These are phyloP conservation scores for Ahaetulla prasina DNA, from an alignment of 2,113 vertebrate species.

Conservation along the genomic window DNA sequence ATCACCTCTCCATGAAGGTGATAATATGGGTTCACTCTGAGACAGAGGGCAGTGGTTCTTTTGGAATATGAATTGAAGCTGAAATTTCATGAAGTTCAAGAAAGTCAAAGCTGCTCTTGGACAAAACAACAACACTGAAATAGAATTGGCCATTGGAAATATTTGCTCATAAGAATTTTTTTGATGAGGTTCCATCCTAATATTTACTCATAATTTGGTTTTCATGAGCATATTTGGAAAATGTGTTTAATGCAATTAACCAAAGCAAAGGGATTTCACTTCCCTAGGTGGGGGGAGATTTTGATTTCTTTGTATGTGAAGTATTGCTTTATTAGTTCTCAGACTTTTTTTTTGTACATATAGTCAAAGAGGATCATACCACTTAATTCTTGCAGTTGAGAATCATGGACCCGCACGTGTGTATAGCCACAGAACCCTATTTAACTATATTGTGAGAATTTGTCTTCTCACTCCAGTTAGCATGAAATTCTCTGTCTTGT, in stretches of 20 bases:
- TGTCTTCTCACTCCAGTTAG: rapidly evolving
- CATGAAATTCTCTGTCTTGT: not conserved
- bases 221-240: not conserved
- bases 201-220: constrained; percentile 9
- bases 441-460: not conserved
- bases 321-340: not conserved
- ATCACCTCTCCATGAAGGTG: not conserved
- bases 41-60: not conserved
- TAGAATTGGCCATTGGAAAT: not conserved
- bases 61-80: not conserved
- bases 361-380: not conserved
- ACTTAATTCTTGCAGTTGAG: not conserved
- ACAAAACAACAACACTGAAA: not conserved
- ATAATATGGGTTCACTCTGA: not conserved
- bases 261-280: not conserved
- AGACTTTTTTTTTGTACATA: not conserved
- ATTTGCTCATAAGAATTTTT: not conserved
- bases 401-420: not conserved
- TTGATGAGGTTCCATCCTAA: not conserved
- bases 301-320: not conserved
- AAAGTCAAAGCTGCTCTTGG: not conserved
- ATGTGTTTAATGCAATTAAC: not conserved
- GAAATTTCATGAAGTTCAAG: not conserved
- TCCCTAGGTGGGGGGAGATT: not conserved
- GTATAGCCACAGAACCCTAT: not conserved